Conservation (phyloP, 1,140 invertebrate genomes). For the Ostrea denselamellosa region DNA sequence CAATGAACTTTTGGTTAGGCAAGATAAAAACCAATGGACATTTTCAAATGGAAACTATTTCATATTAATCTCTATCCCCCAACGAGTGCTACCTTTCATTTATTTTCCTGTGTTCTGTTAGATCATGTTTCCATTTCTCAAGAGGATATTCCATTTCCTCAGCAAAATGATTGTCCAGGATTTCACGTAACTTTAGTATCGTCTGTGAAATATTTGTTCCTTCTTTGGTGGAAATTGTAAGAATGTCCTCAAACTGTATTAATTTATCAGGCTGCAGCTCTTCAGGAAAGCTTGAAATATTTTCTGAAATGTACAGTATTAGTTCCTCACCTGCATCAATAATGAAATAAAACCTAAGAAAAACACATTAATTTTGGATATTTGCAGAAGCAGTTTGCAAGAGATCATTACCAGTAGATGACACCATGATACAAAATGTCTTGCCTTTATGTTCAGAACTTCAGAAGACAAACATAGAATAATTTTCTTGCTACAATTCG, state of each 20-base stretch:
- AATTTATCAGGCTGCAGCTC: constrained; percentile 84
- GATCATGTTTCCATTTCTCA: constrained; percentile 5
- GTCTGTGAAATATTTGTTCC: constrained; percentile 63
- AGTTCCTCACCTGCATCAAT: neutral
- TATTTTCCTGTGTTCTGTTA: constrained; percentile 25
- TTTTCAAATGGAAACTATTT: too few relatives aligned
- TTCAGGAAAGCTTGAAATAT: constrained; percentile 80
- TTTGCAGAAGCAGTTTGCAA: neutral
- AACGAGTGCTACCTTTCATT: neutral
- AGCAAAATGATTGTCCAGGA: constrained; percentile 70
- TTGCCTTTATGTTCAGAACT: too few relatives aligned
- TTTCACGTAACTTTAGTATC: constrained; percentile 68
- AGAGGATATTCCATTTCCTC: constrained; percentile 2
- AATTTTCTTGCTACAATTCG: too few relatives aligned
- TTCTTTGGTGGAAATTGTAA: constrained; percentile 76
- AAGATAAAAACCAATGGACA: too few relatives aligned
- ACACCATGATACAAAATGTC: too few relatives aligned
- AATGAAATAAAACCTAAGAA: neutral
- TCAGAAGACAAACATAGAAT: too few relatives aligned
- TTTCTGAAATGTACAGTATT: constrained; percentile 63
- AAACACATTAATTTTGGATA: neutral
- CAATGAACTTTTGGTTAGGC: too few relatives aligned
- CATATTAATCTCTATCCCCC: neutral
- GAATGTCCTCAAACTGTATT: constrained; percentile 85
- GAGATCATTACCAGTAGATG: neutral